Base-by-base conservation (phyloP, 1,140 invertebrate species). In the Zaprionus ornatus region DNA sequence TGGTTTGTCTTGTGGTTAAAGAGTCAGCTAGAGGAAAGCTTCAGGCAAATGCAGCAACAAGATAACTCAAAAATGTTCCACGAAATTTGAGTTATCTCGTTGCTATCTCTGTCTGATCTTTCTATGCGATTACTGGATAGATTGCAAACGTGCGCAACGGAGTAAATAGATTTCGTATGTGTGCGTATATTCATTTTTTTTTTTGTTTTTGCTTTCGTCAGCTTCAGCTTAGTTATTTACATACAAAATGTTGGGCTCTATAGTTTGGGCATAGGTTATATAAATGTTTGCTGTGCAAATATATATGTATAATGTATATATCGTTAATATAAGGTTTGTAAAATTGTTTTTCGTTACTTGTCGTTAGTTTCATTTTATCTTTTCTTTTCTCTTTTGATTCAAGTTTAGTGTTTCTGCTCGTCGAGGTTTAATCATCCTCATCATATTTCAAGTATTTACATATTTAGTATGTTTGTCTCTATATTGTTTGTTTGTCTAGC, bases 251-350 rank as follows among this genome's bases (percentile, higher is more conserved):
- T 88, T 88, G 23, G 67, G 81, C 68, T 61, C 69, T 74, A 74
- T 73, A 63, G 48, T 64, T 71, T 80, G 73, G 80, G 82, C 72
- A 63, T 74, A 76, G 69, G 80, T 55, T 88, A 80, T 88, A 86
- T 85, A 82, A 86, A 82, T 88, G 74, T 90, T 90, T 86, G 80
- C 82, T 90, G 83, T 90, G 79, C 79, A 85, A 90, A 90, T 90
- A 79, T 90, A 84, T 90, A 85, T 90, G 82, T 88, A 90, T 88
- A 84, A 86, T 88, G 85, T 90, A 84, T 88, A 88, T 88, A 84
- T 90, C 79, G 79, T 90, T 79, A 69, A 75, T 78, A 73, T 61
- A 61, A 69, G 21, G 50, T 74, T 85, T 90, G 84, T 82, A 90
- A 80, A 90, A 90, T 56, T 74, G 23, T 82, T 85, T 77, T 78